phyloP scores from a whole-genome alignment of 2,797 vertebrate genomes.

The Adelosebastes latens region DNA sequence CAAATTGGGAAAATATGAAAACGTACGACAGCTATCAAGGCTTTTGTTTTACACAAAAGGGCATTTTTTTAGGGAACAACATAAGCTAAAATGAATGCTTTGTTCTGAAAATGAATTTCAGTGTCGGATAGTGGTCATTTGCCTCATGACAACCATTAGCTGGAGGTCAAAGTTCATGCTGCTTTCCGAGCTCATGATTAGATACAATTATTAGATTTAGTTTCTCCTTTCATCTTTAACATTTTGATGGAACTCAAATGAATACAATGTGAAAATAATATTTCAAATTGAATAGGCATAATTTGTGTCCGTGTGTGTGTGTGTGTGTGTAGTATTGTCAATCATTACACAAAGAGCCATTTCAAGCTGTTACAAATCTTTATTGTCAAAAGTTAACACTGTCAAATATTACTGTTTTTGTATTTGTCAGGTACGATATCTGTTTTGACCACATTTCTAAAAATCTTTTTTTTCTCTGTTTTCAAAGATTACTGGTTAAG shows the following conservation, averaged over 20 bases:
- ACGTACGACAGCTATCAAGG: background rate
- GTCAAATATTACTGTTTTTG: slow-evolving; percentile 64
- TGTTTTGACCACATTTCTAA: slow-evolving; percentile 62
- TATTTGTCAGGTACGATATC: slow-evolving; percentile 37
- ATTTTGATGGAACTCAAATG: background rate
- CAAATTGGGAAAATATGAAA: background rate
- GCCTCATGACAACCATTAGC: slow-evolving; percentile 18
- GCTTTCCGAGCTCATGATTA: background rate
- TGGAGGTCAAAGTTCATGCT: background rate
- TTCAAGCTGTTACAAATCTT: slow-evolving; percentile 79
- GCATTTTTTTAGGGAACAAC: background rate
- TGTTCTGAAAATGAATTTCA: background rate
- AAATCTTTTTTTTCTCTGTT: slow-evolving; percentile 39
- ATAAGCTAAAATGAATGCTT: background rate
- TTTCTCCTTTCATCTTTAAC: background rate
- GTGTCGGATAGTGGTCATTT: background rate
- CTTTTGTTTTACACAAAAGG: background rate
- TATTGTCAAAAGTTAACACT: slow-evolving; percentile 77
- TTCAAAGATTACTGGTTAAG: slow-evolving; percentile 51
- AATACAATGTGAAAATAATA: background rate
- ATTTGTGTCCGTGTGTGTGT: background rate
- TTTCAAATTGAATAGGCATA: background rate
- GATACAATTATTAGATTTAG: background rate
- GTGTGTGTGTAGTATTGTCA: background rate
- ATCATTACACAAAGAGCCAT: slow-evolving; percentile 39